Evolutionary conservation across 2,888 invertebrate genomes (phyloP), one percentile per base, ranked within the genome.

Genomic region (Mactromeris polynyma): DNA sequence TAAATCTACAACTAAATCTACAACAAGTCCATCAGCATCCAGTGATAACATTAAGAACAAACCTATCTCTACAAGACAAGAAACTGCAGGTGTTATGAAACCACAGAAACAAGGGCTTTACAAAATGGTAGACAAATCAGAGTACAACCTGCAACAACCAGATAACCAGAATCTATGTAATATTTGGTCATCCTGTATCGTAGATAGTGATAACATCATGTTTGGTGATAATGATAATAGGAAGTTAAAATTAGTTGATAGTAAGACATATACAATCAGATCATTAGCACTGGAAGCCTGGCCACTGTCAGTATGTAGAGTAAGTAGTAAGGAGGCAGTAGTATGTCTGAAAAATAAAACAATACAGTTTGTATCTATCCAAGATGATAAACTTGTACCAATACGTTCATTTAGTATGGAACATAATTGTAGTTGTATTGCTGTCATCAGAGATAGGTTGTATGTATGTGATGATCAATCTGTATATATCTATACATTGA

Each of bases 241-340:
- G 0, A 80, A 80, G n/a, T 26, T 80, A 46, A 80, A 80, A 46
- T n/a, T 80, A 40, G 80, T 80, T 31, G 51, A 80, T 42, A 21
- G 46, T 80, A 46, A 31, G n/a, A 80, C 42, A 42, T 80, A 46
- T 46, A 46, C n/a, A 21, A 40, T 80, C 46, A 46, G 3, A 51
- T n/a, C 46, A 80, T 51, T 80, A 46, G 26, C 3, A 80, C 42
- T 80, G 80, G n/a, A 42, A 26, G 42, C n/a, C 26, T 26, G 2
- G 11, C 80, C 80, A 31, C n/a, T 2, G 26, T 51, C 80, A 7
- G 80, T 46, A 46, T 80, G 80, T 33, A 46, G 26, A n/a, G 26
- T 80, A 4, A 46, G 46, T 80, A 21, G 9, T 40, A 46, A 26
- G 26, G 80, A 80, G 46, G 46, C 46, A n/a, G 80, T 46, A 46